Evolutionary conservation across 2,797 vertebrate genomes (phyloP), one percentile per base, ranked within the genome.

Genomic region (Odontamblyopus rebecca): DNA sequence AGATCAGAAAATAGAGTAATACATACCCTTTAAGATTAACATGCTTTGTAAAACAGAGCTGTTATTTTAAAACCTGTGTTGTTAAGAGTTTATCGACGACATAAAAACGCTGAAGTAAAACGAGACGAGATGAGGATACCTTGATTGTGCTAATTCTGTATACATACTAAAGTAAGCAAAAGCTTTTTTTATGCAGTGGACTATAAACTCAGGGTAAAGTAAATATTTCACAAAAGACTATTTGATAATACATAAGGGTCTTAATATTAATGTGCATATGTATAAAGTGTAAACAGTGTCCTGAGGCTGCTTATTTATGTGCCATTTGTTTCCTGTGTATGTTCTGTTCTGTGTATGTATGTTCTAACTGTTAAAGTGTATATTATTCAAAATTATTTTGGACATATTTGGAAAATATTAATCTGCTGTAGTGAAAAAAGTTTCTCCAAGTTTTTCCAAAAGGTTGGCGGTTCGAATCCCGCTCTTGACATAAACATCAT

Each of bases 191-290:
- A n/a, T 61, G 30, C 60, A 18, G 29, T 61, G 60, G 12, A 35
- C 60, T 35, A 32, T 16, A 61, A 27, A 18, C 30, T 18, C 60
- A 35, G 15, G 35, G 60, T 16, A 61, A 38, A 35, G 27, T 29
- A n/a, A 7, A 32, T 61, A 35, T 61, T 6, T 61, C 30, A 61
- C 60, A 35, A 38, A 61, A 18, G 27, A 60, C 60, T 11, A 8
- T 61, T 60, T 30, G 16, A 38, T 35, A 19, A 61, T 38, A 61
- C 19, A 61, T 19, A 61, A 35, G 30, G 30, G 8, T 18, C 60
- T 61, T 19, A 35, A 61, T 61, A 61, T 61, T 61, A 61, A 61
- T 61, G 60, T 61, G 29, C 15, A 4, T n/a, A 63, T 63, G 35
- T 63, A 11, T 2, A n/a, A 38, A 35, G 3, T 62, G 32, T 19